These are phyloP conservation scores for Seira musarum DNA, from an alignment of 2,888 invertebrate genomes.

Conservation along the genomic window DNA sequence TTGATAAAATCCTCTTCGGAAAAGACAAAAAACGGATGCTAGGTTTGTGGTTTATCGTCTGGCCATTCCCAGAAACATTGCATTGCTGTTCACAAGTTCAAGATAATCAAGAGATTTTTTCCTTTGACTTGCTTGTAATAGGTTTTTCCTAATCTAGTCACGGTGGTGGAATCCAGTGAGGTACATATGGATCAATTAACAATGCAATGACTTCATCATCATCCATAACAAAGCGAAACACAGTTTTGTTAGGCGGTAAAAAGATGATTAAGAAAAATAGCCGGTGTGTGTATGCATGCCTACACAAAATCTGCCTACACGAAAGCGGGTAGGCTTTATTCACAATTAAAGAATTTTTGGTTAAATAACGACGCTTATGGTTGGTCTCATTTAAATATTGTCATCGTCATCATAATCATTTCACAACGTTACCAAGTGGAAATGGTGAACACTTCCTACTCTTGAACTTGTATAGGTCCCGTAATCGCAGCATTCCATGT, in stretches of 20 bases:
- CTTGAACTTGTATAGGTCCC: conserved; percentile 17
- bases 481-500: background rate
- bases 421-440: background rate
- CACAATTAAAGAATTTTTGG: background rate
- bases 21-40: conserved; percentile 18
- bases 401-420: no score
- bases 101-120: background rate
- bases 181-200: conserved; percentile 38
- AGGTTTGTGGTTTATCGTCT: background rate
- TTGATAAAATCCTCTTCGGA: background rate
- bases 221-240: background rate
- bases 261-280: no score
- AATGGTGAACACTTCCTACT: conserved; percentile 4
- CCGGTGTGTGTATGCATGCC: no score
- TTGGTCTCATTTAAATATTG: no score
- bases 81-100: background rate
- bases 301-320: no score
- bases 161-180: conserved; percentile 6
- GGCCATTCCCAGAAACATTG: background rate
- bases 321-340: no score
- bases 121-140: conserved; percentile 19
- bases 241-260: background rate
- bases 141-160: conserved; percentile 35
- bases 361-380: background rate
- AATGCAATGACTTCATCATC: conserved; percentile 43